Percentiles rank a stretch among this genome's conserved stretches.
Conservation (phyloP, 2,888 invertebrate genomes). For the Geotrupes spiniger region DNA sequence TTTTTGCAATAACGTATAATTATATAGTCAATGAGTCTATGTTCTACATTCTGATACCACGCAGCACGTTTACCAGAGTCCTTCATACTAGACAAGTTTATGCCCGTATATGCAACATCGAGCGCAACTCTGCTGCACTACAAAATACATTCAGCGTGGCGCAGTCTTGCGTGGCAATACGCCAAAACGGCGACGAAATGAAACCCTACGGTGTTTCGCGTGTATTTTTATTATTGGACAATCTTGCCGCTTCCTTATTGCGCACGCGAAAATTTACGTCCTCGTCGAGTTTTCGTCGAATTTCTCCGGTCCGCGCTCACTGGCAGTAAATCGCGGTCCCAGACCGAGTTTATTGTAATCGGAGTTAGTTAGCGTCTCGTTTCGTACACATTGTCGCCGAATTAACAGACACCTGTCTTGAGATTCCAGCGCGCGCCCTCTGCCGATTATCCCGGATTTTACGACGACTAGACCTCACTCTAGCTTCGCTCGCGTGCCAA, state of each 20-base stretch:
- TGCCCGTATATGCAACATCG: neutral
- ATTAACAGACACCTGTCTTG: conserved; percentile 46
- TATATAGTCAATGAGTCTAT: too few relatives aligned
- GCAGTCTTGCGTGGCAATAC: conserved; percentile 26
- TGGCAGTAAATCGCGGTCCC: conserved; percentile 19
- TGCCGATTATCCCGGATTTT: conserved; percentile 58
- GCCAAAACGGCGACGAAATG: conserved; percentile 35
- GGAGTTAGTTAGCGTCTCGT: conserved; percentile 39
- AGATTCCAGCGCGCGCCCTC: conserved; percentile 48
- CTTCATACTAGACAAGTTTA: too few relatives aligned
- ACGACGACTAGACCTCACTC: conserved; percentile 43
- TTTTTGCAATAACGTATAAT: too few relatives aligned
- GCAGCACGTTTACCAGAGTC: too few relatives aligned
- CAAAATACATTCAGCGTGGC: conserved; percentile 9
- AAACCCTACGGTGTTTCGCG: conserved; percentile 33
- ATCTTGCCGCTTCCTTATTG: conserved; percentile 37
- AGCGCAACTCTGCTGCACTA: neutral
- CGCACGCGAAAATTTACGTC: conserved; percentile 28
- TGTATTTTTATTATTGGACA: conserved; percentile 36
- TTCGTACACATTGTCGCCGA: conserved; percentile 45
- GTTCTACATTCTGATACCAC: too few relatives aligned
- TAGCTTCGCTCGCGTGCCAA: conserved; percentile 13
- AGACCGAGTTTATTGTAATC: conserved; percentile 32
- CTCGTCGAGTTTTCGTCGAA: conserved; percentile 26
- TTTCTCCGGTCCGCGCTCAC: conserved; percentile 22